Base-by-base conservation (phyloP, 2,113 vertebrate genomes). In the Aplodontia rufa region DNA sequence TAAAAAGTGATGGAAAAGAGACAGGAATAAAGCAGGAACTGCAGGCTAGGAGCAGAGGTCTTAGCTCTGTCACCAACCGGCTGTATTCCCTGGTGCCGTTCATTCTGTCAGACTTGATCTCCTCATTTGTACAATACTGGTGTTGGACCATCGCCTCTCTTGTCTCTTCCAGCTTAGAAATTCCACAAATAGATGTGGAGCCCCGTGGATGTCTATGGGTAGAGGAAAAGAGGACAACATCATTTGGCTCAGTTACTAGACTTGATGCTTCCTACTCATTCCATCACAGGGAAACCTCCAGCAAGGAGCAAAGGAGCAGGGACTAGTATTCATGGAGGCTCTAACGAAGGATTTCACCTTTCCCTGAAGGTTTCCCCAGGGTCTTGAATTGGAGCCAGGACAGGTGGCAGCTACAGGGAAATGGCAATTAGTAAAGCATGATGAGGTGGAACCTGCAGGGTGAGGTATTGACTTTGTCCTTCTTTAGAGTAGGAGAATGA, bases 351-450 rank as follows among this genome's bases (percentile, higher is more conserved):
- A 75, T 69, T 37, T 90, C 92, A 90, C 88, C 92, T 96, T 97
- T 84, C 49, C 81, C 51, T 37, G 60, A 79, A 83, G 79, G 81
- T 68, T 91, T 80, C 47, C 66, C 16, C 66, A 14, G 75, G 60
- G 37, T 80, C 78, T 89, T 94, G 95, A 90, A 91, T 24, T 28
- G 14, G 72, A 96, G 96, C 91, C 95, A 95, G 89, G 85, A 75
- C 96, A 97, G 96, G 95, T 97, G 97, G 95, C 68, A 88, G 91
- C 85, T 80, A 85, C 45, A 53, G 85, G 86, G 85, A 60, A 93
- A 17, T 5, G 66, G 66, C 49, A 74, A 97, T 96, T 95, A 97
- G 89, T 28, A 74, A 74, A 68, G 51, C 32, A 6, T 17, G 32
- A 79, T 81, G 55, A 60, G 80, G 40, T 89, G 62, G 71, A 53